Base-by-base conservation (phyloP, 2,888 invertebrate genomes). In the Pachliopta kotzebuea region DNA sequence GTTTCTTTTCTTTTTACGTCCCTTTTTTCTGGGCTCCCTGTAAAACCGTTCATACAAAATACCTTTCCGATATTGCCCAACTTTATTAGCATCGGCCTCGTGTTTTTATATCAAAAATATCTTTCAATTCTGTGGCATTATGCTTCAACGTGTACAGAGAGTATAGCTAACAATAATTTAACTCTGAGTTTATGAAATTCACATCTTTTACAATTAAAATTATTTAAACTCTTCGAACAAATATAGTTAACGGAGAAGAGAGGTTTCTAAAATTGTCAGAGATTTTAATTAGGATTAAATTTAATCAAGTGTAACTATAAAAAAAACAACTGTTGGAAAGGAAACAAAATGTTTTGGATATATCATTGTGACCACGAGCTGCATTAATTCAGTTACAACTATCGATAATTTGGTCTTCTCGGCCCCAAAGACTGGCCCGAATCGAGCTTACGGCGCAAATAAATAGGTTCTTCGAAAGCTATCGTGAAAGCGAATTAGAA, bases 381-480 rank as follows among this genome's bases (percentile, higher is more conserved):
- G 70, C 73, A 73, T 71, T 71, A 72, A 71, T 73, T 72, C 62
- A 68, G 67, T 67, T 68, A 68, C 68, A 54, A 56, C 58, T 62
- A 71, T 72, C 72, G 73, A 79, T 77, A 76, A 81, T 77, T 81
- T 75, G 74, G 74, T 77, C 72, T 74, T 72, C 72, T 71, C 76
- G 76, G 76, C 69, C 71, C 73, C 71, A 77, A n/a, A 74, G 71
- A 70, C 64, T 70, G 74, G 69, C 70, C 71, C 72, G 74, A 78
- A 83, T 84, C 80, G 78, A 77, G 81, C 85, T 86, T 86, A 85
- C 82, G 74, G 76, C 78, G 79, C 81, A 84, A 88, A 90, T 86
- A 90, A 90, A 90, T 90, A 88, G 87, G 87, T 86, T 83, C 85
- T 89, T 88, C 85, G 81, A 85, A 88, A 90, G 89, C 90, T 85